Conservation (phyloP, 1,140 invertebrate species). For the Grapholita molesta region DNA sequence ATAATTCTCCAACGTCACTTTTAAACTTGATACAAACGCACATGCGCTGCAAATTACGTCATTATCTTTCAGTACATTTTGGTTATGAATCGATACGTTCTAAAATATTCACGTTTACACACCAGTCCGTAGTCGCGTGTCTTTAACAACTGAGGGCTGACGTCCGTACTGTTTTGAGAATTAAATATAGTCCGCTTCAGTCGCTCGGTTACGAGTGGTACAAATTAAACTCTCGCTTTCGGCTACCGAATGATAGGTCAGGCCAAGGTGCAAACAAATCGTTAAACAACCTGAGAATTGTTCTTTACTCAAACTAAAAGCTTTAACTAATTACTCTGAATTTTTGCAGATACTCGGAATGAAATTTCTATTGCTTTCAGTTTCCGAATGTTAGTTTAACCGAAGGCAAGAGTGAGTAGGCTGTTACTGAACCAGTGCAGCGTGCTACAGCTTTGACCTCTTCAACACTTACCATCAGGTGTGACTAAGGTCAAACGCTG, state of each 20-base stretch:
- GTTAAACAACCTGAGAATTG: neutral
- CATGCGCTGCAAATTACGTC: slow-evolving; percentile 44
- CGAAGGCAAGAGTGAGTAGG: too few species aligned
- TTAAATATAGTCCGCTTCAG: slow-evolving; percentile 64
- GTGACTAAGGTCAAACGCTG: too few species aligned
- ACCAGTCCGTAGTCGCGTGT: slow-evolving; percentile 56
- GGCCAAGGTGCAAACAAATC: neutral
- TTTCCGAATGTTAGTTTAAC: too few species aligned
- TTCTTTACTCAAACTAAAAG: too few species aligned
- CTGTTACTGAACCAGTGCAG: too few species aligned
- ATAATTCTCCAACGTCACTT: slow-evolving; percentile 23
- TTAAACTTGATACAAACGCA: slow-evolving; percentile 39
- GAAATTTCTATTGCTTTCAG: too few species aligned
- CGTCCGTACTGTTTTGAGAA: slow-evolving; percentile 53
- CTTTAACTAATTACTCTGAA: too few species aligned
- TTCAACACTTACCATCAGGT: too few species aligned
- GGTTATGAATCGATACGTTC: slow-evolving; percentile 57
- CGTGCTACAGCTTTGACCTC: too few species aligned
- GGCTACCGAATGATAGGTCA: slow-evolving; percentile 5
- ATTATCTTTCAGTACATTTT: slow-evolving; percentile 30
- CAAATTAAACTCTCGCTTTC: slow-evolving; percentile 7
- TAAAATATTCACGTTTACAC: slow-evolving; percentile 42
- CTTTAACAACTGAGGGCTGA: slow-evolving; percentile 61
- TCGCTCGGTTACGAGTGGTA: slow-evolving; percentile 31
- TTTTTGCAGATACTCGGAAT: too few species aligned